Evolutionary conservation across 1,140 invertebrate species (phyloP).

Genomic region (Anthonomus grandis): DNA sequence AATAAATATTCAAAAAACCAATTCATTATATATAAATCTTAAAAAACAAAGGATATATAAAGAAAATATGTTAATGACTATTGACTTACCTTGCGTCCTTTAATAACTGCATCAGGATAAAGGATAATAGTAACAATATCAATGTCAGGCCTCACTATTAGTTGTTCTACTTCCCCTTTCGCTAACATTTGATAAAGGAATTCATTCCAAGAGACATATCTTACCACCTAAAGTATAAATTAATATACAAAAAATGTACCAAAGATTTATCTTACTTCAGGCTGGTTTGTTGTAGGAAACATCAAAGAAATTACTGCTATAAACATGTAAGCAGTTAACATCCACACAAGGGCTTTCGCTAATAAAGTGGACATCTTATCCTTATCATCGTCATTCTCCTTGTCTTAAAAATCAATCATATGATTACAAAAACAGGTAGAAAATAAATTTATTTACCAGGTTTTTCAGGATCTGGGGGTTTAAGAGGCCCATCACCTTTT

Average conservation of each 20-base stretch:
- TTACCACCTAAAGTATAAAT: conserved; percentile 46
- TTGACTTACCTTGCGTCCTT: conserved; percentile 65
- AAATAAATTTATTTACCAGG: conserved; percentile 5
- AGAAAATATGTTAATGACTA: neutral
- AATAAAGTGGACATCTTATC: conserved; percentile 66
- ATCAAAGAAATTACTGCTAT: conserved; percentile 66
- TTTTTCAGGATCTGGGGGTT: conserved; percentile 5
- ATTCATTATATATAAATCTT: too few relatives aligned
- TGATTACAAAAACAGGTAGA: conserved; percentile 37
- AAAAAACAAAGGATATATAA: neutral
- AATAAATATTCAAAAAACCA: neutral
- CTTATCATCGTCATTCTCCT: conserved; percentile 50
- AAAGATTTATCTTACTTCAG: conserved; percentile 65
- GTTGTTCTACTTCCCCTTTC: conserved; percentile 87
- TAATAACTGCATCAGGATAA: conserved; percentile 81
- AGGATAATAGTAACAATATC: conserved; percentile 82
- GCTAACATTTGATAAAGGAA: conserved; percentile 90
- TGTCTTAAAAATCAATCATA: conserved; percentile 1
- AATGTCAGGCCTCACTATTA: conserved; percentile 78
- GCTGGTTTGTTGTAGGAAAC: conserved; percentile 68
- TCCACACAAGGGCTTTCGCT: conserved; percentile 71
- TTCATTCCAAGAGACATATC: conserved; percentile 92
- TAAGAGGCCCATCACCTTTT: conserved; percentile 23
- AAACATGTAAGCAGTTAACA: conserved; percentile 69
- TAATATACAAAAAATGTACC: neutral